A percentile compares a stretch with the other conserved stretches of the same genome.
These are phyloP conservation scores for Siphlonurus alternatus DNA, from an alignment of 2,888 invertebrate genomes.

Conservation along the genomic window DNA sequence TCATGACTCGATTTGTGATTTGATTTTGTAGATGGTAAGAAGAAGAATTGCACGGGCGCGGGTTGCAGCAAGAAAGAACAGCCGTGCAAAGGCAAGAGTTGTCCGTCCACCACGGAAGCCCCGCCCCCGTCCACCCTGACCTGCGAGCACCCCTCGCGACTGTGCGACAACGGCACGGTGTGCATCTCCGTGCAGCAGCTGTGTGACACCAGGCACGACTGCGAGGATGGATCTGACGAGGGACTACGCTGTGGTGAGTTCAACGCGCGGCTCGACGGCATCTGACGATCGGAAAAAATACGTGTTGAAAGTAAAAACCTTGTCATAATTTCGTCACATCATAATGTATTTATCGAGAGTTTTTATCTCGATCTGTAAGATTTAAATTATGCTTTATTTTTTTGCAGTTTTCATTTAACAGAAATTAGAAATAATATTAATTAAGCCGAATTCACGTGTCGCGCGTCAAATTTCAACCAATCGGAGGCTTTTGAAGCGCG, in stretches of 20 bases:
- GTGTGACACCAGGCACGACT: constrained; percentile 54
- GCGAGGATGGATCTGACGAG: constrained; percentile 63
- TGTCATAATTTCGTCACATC: no score
- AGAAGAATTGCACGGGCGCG: constrained; percentile 11
- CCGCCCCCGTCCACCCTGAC: constrained; percentile 20
- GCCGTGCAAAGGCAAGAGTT: background rate
- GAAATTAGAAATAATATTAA: no score
- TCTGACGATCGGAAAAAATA: background rate
- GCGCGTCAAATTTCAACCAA: no score
- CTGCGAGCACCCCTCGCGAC: constrained; percentile 40
- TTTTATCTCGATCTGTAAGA: background rate
- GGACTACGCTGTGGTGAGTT: constrained; percentile 44
- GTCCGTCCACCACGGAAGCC: constrained; percentile 10
- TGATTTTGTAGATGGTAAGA: constrained; percentile 7
- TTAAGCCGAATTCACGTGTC: no score
- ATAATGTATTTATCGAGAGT: no score
- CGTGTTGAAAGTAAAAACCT: no score
- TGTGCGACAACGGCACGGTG: constrained; percentile 49
- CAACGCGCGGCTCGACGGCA: background rate
- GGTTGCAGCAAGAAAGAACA: background rate
- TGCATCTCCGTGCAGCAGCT: constrained; percentile 54
- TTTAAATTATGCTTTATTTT: no score
- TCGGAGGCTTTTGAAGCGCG: no score
- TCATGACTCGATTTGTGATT: background rate
- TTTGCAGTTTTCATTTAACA: no score